Conservation (phyloP, 2,113 vertebrate genomes). For the Pycnonotus jocosus region DNA sequence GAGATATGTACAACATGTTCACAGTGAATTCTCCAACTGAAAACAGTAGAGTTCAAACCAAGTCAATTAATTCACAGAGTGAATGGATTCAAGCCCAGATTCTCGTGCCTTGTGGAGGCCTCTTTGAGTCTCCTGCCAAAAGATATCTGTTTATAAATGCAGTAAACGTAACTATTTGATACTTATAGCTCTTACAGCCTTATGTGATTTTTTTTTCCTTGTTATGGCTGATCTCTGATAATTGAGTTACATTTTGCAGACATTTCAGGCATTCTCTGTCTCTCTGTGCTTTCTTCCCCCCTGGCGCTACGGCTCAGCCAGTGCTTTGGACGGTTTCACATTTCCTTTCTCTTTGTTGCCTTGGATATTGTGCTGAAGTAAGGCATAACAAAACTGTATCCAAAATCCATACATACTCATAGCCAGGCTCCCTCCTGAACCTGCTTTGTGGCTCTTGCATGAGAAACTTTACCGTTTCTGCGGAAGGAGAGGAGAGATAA, state of each 20-base stretch:
- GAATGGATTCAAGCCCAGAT: slow-evolving; percentile 84
- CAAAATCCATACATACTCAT: slow-evolving; percentile 38
- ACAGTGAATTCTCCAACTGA: slow-evolving; percentile 86
- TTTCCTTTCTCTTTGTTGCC: slow-evolving; percentile 58
- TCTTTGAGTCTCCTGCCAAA: slow-evolving; percentile 80
- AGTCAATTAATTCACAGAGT: slow-evolving; percentile 87
- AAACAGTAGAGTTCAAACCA: slow-evolving; percentile 86
- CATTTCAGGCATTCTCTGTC: slow-evolving; percentile 58
- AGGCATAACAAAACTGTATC: slow-evolving; percentile 63
- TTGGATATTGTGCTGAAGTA: slow-evolving; percentile 68
- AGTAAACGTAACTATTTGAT: slow-evolving; percentile 74
- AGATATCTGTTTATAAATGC: slow-evolving; percentile 82
- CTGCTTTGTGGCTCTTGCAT: slow-evolving; percentile 21
- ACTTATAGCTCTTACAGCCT: slow-evolving; percentile 71
- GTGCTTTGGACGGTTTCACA: slow-evolving; percentile 36
- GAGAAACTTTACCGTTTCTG: slow-evolving; percentile 1
- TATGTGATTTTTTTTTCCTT: slow-evolving; percentile 61
- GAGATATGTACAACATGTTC: slow-evolving; percentile 86
- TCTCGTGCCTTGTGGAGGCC: slow-evolving; percentile 75
- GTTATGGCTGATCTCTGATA: slow-evolving; percentile 71
- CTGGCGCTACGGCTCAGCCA: slow-evolving; percentile 23
- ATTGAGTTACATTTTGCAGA: slow-evolving; percentile 67
- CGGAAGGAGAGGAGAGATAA: neutral
- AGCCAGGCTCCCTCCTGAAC: slow-evolving; percentile 33
- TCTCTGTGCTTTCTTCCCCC: slow-evolving; percentile 25